phyloP scores from a whole-genome alignment of 2,113 vertebrate genomes.

The Climacteris rufus region DNA sequence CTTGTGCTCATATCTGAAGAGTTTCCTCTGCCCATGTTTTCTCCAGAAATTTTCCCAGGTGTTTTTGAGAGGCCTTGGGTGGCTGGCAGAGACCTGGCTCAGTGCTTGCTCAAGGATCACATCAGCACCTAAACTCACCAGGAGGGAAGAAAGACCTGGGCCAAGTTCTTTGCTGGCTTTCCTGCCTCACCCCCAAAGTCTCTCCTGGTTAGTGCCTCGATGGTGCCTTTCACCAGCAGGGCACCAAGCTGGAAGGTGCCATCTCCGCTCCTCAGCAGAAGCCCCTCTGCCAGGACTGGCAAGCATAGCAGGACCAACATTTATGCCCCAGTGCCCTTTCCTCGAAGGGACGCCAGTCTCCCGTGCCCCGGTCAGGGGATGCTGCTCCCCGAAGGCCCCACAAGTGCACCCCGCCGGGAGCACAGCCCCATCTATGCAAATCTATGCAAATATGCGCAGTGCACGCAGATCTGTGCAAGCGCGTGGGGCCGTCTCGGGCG shows the following conservation, averaged over 20 bases:
- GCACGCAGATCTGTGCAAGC: background rate
- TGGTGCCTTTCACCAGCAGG: background rate
- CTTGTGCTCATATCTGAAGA: background rate
- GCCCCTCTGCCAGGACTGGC: background rate
- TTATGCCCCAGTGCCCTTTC: background rate
- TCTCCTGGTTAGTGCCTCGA: background rate
- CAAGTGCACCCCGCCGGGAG: background rate
- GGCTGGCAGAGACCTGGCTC: background rate
- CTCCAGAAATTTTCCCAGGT: background rate
- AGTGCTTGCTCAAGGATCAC: background rate
- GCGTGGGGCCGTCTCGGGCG: background rate
- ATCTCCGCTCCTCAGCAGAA: background rate
- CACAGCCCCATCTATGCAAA: background rate
- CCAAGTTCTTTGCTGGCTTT: background rate
- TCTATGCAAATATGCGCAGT: background rate
- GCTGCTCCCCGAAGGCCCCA: background rate
- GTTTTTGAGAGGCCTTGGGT: background rate
- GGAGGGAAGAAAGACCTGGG: background rate
- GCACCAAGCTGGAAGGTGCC: background rate
- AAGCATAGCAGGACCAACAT: accelerated
- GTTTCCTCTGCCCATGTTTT: background rate
- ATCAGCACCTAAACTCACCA: background rate
- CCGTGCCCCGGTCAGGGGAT: background rate
- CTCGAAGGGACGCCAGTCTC: background rate
- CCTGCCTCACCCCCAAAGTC: background rate